Evolutionary conservation across 53 echinoderm and acorn worm species (phyloP), one percentile per base, ranked within the genome.

Genomic region (Paracentrotus lividus): DNA sequence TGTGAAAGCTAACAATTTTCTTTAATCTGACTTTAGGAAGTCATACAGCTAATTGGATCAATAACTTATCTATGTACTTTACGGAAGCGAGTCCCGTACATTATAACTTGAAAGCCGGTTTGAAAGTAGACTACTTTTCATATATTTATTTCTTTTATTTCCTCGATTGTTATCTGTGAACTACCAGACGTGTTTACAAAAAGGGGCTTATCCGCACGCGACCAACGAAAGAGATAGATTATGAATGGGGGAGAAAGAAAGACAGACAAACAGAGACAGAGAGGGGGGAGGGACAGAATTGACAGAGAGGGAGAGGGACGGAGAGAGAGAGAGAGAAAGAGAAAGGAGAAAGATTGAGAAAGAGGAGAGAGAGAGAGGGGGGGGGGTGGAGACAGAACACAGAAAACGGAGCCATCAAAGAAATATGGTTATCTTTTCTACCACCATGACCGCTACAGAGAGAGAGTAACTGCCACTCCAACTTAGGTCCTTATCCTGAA

Each of bases 101-200:
- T 15, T 54, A 13, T 13, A 18, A 15, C 61, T 26, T 26, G 6
- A 69, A 8, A 15, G 34, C 38, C 34, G 69, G 69, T 38, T 29
- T 16, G 69, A 69, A 69, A 36, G 15, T 69, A 69, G 69, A 69
- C 69, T 69, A 69, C 36, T 69, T 36, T 27, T 27, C 0, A 1
- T 32, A 16, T 55, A 16, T 55, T 55, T 55, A 7, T 15, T 55
- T 55, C 18, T 55, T 55, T 55, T 55, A 10, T 61, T 45, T 42
- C 23, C 84, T 84, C 47, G 84, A 84, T 84, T 84, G 84, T 84
- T 84, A 84, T 84, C 84, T 26, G 24, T 45, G 84, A 26, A 20
- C 13, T 8, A 26, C 84, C 84, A 84, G 84, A 84, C 49, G 45
- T 84, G 84, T 84, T 84, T 84, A 84, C 84, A n/a, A 84, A 26